Evolutionary conservation across 2,797 vertebrate genomes (phyloP).

Genomic region (Typhlichthys subterraneus): DNA sequence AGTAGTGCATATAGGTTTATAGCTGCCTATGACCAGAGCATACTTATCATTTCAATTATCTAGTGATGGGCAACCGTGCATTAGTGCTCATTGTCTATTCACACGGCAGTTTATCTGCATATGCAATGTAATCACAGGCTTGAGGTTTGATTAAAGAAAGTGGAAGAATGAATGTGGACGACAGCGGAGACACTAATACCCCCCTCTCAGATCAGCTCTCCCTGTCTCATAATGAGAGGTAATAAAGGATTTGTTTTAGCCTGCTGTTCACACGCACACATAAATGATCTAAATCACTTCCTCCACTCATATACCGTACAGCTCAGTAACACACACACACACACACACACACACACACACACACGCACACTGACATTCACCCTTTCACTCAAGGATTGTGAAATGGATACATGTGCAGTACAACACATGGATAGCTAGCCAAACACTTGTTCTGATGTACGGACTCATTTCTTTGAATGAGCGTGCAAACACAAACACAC

Average conservation of each 20-base stretch:
- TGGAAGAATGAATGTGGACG: conserved; percentile 52
- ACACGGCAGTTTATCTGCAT: conserved; percentile 47
- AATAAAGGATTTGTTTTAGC: conserved; percentile 67
- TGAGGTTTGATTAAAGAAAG: conserved; percentile 73
- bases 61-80: conserved; percentile 31
- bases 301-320: background rate
- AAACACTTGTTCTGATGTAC: conserved; percentile 15
- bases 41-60: conserved; percentile 10
- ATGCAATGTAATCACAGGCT: conserved; percentile 68
- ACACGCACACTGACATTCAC: background rate
- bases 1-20: conserved; percentile 1
- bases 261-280: conserved; percentile 21
- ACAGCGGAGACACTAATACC: conserved; percentile 67
- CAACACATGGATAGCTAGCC: too few species aligned
- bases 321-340: background rate
- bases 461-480: background rate
- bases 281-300: background rate
- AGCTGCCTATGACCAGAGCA: conserved; percentile 1
- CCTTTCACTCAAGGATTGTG: too few species aligned
- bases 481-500: conserved; percentile 5
- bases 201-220: conserved; percentile 61
- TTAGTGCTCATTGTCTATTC: conserved; percentile 49
- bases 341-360: conserved; percentile 2
- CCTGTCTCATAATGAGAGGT: conserved; percentile 69
- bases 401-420: too few species aligned